Conservation (phyloP, 1,140 invertebrate species). For the Acromyrmex charruanus region DNA sequence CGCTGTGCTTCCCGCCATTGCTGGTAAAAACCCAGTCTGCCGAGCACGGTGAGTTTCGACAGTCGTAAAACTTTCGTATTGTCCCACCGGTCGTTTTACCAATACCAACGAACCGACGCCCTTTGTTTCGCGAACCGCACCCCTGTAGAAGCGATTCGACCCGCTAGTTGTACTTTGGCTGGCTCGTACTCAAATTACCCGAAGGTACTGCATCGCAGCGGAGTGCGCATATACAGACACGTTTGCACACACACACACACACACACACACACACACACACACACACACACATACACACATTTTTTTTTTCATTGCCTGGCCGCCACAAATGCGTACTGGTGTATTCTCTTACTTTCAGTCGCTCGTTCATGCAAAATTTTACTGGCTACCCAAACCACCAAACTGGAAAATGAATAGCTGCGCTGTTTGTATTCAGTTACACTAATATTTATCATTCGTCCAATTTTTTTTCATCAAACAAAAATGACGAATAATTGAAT, state of each 20-base stretch:
- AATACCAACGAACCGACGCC: slow-evolving; percentile 21
- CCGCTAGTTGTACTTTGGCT: slow-evolving; percentile 26
- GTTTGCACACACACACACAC: neutral
- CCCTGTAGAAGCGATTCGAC: slow-evolving; percentile 53
- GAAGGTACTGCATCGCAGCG: slow-evolving; percentile 51
- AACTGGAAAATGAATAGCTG: slow-evolving; percentile 1
- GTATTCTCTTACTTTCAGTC: neutral
- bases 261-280: too few relatives aligned
- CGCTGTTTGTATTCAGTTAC: slow-evolving; percentile 3
- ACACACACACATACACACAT: too few relatives aligned
- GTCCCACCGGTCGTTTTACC: slow-evolving; percentile 44
- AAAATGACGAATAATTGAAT: neutral
- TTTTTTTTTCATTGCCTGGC: slow-evolving; percentile 42
- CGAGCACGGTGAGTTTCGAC: slow-evolving; percentile 43
- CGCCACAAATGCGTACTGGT: slow-evolving; percentile 8
- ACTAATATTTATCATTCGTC: slow-evolving; percentile 3
- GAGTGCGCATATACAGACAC: neutral
- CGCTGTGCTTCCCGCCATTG: neutral
- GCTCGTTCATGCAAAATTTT: slow-evolving; percentile 29
- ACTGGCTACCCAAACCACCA: slow-evolving; percentile 12
- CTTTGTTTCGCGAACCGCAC: slow-evolving; percentile 58
- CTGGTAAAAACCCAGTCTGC: slow-evolving; percentile 32
- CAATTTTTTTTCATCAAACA: slow-evolving; percentile 7
- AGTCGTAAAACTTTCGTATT: slow-evolving; percentile 61
- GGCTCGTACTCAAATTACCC: slow-evolving; percentile 59